Evolutionary conservation across 2,797 vertebrate species (phyloP).

Genomic region (Sebastes itinus): DNA sequence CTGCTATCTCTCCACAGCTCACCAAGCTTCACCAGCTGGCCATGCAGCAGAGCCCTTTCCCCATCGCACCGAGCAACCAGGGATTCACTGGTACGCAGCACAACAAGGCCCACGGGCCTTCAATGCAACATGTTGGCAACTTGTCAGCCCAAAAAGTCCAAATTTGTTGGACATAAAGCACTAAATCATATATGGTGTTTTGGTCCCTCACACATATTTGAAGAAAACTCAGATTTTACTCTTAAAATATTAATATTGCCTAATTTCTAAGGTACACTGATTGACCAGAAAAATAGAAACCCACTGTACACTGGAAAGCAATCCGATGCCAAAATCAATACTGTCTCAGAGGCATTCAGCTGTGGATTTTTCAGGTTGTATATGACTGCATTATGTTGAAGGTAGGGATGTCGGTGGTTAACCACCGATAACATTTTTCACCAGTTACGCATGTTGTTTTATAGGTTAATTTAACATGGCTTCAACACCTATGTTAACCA

Average conservation of each 20-base stretch:
- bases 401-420: not conserved
- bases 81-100: constrained; percentile 93
- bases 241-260: too few relatives aligned
- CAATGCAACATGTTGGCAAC: not conserved
- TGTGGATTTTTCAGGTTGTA: not conserved
- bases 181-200: not conserved
- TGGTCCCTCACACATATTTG: not conserved
- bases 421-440: too few relatives aligned
- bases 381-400: not conserved
- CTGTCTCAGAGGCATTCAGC: not conserved
- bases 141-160: not conserved
- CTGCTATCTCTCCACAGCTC: constrained; percentile 88
- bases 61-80: constrained; percentile 93
- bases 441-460: too few relatives aligned
- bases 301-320: not conserved
- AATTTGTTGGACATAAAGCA: not conserved
- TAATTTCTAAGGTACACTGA: not conserved
- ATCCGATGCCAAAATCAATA: not conserved
- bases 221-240: not conserved
- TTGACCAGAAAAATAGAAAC: not conserved
- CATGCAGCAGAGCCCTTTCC: constrained; percentile 99
- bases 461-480: too few relatives aligned
- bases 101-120: not conserved
- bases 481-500: too few relatives aligned
- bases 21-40: constrained; percentile 99